Evolutionary conservation across 2,113 vertebrate species (phyloP), one percentile per base, ranked within the genome.

Genomic region (Mustela lutreola): DNA sequence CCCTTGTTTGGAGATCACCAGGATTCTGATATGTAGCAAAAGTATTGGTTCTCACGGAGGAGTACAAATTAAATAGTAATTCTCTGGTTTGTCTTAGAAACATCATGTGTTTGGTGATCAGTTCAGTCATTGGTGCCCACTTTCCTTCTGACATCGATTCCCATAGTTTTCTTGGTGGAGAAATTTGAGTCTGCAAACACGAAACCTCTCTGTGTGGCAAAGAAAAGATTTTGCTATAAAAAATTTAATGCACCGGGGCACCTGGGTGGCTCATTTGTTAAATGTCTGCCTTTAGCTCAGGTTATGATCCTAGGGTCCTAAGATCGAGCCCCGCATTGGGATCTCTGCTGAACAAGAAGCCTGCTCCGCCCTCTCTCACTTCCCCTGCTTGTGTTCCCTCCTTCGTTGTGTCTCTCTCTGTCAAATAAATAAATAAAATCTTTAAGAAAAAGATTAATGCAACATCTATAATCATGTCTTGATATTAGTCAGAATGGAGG

Each of bases 1-100:
- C 22, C 5, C 4, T 96, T 45, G 31, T 93, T 96, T 90, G 70
- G 33, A 88, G 19, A 22, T 81, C 31, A 58, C 16, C 4, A 42
- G 42, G 42, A 79, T 84, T 97, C 53, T 89, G 42, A 53, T 91
- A 22, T 31, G 11, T 53, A 79, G 58, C 76, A 94, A 97, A 96
- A 18, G 26, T 53, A 79, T 63, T 85, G 53, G 60, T 92, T 76
- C 63, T 36, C 58, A 67, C 70, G 39, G 48, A 33, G 12, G 39
- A 89, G 53, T 76, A 56, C 79, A 80, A 93, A 83, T 92, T n/a
- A 78, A 94, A 56, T 48, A 67, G 8, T 93, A 28, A 84, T 78
- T 71, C 2, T 89, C 36, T 70, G 36, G 7, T 80, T 78, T 82
- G 58, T 89, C 26, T n/a, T 96, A 76, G 71, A 94, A 83, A 45